A percentile compares a stretch with the other conserved stretches of the same genome.
These are phyloP conservation scores for Cryptocephalus primarius DNA, from an alignment of 2,888 invertebrate genomes.

Conservation along the genomic window DNA sequence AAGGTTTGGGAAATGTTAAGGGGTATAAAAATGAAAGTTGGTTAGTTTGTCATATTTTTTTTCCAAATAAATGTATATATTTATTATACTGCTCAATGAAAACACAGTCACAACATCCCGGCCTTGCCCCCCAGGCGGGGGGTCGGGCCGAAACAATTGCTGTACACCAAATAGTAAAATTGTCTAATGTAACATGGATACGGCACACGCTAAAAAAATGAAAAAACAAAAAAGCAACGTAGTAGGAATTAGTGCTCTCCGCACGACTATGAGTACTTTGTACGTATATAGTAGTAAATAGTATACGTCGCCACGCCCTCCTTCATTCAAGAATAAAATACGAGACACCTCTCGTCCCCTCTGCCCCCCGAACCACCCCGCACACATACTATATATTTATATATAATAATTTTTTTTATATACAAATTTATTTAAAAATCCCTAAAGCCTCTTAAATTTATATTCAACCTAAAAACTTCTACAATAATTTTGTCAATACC, in stretches of 20 bases:
- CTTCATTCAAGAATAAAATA: conserved; percentile 20
- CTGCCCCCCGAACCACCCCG: conserved; percentile 35
- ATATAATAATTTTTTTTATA: conserved; percentile 54
- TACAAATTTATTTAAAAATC: conserved; percentile 59
- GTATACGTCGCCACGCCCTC: conserved; percentile 38
- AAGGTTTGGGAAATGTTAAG: conserved; percentile 7
- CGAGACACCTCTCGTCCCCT: conserved; percentile 30
- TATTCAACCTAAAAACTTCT: conserved; percentile 38
- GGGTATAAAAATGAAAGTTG: no score
- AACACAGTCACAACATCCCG: conserved; percentile 44
- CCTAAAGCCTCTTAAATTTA: conserved; percentile 47
- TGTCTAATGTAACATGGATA: conserved; percentile 43
- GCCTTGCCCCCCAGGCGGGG: conserved; percentile 20
- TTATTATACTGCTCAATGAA: conserved; percentile 63
- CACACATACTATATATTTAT: conserved; percentile 29
- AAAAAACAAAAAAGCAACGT: conserved; percentile 28
- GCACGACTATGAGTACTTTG: conserved; percentile 39
- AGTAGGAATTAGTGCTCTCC: conserved; percentile 31
- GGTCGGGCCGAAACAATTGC: conserved; percentile 36
- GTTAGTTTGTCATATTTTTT: neutral
- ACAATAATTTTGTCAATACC: conserved; percentile 40
- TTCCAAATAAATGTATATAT: conserved; percentile 66
- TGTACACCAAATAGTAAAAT: conserved; percentile 44
- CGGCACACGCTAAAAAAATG: conserved; percentile 40
- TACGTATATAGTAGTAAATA: conserved; percentile 38